A percentile compares a stretch with the other conserved stretches of the same genome.
These are phyloP conservation scores for Pyrgus malvae DNA, from an alignment of 2,888 invertebrate species.

Conservation along the genomic window DNA sequence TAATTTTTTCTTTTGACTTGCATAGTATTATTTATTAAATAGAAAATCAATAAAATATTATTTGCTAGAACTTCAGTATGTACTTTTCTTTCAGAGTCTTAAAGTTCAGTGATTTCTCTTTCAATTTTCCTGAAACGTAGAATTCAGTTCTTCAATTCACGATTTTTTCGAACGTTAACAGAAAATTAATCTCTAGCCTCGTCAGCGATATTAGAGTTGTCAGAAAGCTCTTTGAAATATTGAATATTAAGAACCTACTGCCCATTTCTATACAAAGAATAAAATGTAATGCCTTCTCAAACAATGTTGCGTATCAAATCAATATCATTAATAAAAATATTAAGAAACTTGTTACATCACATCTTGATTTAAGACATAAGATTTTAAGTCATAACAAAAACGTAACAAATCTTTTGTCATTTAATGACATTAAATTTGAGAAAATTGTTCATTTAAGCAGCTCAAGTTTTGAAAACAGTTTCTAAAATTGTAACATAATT, in stretches of 20 bases:
- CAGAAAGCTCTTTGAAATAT: slow-evolving; percentile 27
- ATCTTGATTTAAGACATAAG: not conserved
- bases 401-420: no score
- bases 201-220: slow-evolving; percentile 18
- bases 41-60: no score
- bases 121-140: slow-evolving; percentile 11
- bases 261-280: slow-evolving; percentile 7
- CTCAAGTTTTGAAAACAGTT: no score
- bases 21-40: no score
- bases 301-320: slow-evolving; percentile 4
- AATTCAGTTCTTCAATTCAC: slow-evolving; percentile 18
- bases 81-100: not conserved
- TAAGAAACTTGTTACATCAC: not conserved
- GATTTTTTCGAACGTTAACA: slow-evolving; percentile 26
- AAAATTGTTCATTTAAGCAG: no score
- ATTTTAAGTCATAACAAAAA: no score
- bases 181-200: slow-evolving; percentile 26
- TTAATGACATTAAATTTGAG: no score
- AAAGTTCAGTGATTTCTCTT: slow-evolving; percentile 2
- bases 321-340: slow-evolving; percentile 2
- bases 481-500: no score
- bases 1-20: no score
- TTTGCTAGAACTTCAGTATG: no score
- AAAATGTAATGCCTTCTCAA: slow-evolving; percentile 14
- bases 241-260: slow-evolving; percentile 24